These are phyloP conservation scores for Galerucella pusilla DNA, from an alignment of 2,888 invertebrate species.

Conservation along the genomic window DNA sequence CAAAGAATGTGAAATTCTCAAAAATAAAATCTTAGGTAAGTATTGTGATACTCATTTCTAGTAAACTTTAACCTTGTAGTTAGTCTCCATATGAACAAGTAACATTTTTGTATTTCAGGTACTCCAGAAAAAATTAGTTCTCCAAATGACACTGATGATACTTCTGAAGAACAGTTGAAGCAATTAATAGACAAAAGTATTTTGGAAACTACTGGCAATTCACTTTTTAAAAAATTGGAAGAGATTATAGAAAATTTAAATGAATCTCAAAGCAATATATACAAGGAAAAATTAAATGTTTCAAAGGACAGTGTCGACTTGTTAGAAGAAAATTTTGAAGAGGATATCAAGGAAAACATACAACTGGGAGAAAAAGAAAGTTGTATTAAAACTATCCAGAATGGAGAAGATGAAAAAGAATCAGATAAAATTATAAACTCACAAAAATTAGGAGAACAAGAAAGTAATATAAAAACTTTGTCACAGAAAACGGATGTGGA, in stretches of 20 bases:
- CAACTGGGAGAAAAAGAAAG: neutral
- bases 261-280: neutral
- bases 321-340: neutral
- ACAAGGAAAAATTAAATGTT: neutral
- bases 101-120: neutral
- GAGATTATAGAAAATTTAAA: slow-evolving; percentile 7
- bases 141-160: neutral
- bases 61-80: too few relatives aligned
- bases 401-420: neutral
- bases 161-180: neutral
- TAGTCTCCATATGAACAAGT: neutral
- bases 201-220: slow-evolving; percentile 17
- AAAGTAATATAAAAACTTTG: neutral
- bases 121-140: neutral
- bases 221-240: slow-evolving; percentile 1
- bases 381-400: neutral
- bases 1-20: slow-evolving; percentile 48
- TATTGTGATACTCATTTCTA: neutral
- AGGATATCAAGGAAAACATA: neutral
- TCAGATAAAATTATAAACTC: neutral
- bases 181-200: slow-evolving; percentile 1
- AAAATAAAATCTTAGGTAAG: slow-evolving; percentile 37
- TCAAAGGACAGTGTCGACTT: neutral
- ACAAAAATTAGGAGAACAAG: neutral
- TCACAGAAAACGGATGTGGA: neutral